Conservation (phyloP, 1,140 invertebrate genomes). For the Chionoecetes opilio region DNA sequence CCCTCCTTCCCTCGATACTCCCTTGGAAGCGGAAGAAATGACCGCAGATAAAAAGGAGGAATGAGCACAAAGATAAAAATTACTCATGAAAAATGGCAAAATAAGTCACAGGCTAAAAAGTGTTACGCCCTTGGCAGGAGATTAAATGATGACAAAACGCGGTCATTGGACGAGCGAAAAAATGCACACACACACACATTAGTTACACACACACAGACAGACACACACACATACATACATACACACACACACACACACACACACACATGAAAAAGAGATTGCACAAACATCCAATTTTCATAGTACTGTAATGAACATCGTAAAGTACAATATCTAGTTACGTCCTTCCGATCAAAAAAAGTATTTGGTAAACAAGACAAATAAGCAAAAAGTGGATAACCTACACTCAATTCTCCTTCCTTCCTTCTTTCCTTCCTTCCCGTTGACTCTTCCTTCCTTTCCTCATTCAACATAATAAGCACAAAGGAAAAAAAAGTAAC, state of each 20-base stretch:
- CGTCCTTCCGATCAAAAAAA: too few species aligned
- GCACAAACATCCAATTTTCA: neutral
- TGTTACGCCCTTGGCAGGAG: neutral
- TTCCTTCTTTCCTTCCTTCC: neutral
- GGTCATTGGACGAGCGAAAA: neutral
- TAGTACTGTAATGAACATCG: neutral
- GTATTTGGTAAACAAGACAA: too few species aligned
- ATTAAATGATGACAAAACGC: conserved; percentile 30
- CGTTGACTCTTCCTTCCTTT: too few species aligned
- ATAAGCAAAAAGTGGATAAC: too few species aligned
- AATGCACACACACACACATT: neutral
- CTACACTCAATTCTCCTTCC: neutral
- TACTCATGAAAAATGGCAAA: neutral
- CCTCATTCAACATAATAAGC: neutral
- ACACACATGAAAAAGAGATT: neutral
- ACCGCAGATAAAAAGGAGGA: neutral
- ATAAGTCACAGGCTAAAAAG: neutral
- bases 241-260: conserved; percentile 18
- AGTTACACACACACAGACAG: neutral
- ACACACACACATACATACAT: neutral
- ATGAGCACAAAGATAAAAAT: neutral
- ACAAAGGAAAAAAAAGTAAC: neutral
- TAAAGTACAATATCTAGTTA: too few species aligned
- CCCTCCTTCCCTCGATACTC: neutral
- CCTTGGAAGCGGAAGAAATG: neutral